Evolutionary conservation across 2,888 invertebrate species (phyloP).

Genomic region (Lottia scabra): DNA sequence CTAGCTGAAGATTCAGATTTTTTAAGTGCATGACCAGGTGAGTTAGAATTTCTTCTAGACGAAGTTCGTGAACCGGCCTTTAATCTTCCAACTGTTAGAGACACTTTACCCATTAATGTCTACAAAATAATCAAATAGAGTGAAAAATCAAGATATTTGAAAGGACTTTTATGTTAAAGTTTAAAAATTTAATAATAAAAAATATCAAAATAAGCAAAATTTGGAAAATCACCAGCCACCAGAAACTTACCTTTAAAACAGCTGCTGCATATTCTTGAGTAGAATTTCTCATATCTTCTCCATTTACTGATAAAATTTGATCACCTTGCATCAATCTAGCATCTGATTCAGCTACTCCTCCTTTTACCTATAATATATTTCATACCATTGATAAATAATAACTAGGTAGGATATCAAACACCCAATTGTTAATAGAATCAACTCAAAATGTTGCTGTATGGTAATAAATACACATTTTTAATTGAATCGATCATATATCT

Average conservation of each 20-base stretch:
- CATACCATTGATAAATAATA: not conserved
- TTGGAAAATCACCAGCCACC: not conserved
- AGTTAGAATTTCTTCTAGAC: conserved; percentile 59
- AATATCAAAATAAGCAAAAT: no score
- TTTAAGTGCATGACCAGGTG: conserved; percentile 52
- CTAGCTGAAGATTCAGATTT: conserved; percentile 65
- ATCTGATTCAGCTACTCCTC: conserved; percentile 87
- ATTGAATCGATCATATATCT: no score
- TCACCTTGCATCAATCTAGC: conserved; percentile 93
- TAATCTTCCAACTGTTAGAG: conserved; percentile 87
- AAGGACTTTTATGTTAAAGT: no score
- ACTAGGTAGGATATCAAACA: not conserved
- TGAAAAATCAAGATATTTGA: no score
- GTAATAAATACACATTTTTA: no score
- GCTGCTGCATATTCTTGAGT: conserved; percentile 87
- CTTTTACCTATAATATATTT: conserved; percentile 78
- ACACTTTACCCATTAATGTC: conserved; percentile 84
- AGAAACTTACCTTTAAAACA: conserved; percentile 78
- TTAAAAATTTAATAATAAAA: not conserved
- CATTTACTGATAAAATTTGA: conserved; percentile 88
- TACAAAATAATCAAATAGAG: conserved; percentile 51
- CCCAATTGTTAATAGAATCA: no score
- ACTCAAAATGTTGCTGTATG: no score
- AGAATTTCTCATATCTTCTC: conserved; percentile 76
- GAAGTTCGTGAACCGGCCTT: conserved; percentile 74